Conservation (phyloP, 2,113 vertebrate genomes). For the Paracyprichromis sp. region DNA sequence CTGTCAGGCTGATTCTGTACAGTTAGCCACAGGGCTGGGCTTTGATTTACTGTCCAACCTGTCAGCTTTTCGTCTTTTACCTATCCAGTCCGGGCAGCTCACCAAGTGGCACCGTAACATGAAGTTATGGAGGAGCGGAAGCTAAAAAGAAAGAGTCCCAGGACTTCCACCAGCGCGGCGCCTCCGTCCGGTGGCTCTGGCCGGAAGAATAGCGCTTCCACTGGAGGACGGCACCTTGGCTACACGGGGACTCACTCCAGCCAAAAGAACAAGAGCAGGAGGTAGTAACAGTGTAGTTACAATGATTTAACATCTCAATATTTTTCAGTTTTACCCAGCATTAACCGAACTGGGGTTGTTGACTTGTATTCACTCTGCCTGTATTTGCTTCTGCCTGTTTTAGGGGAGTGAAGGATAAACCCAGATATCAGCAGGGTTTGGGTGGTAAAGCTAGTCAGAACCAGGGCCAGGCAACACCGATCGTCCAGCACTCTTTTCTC, state of each 20-base stretch:
- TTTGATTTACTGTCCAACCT: not conserved
- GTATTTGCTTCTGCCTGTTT: not conserved
- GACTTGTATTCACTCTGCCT: not conserved
- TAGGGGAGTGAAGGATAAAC: conserved; percentile 83
- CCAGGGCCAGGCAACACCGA: conserved; percentile 77
- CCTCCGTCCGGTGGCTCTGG: conserved; percentile 35
- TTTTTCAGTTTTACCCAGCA: not conserved
- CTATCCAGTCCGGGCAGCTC: not conserved
- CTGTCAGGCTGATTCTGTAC: not conserved
- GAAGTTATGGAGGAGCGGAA: conserved; percentile 88
- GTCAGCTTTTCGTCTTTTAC: not conserved
- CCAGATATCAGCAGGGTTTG: conserved; percentile 61
- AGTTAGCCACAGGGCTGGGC: not conserved
- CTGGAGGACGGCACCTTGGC: conserved; percentile 75
- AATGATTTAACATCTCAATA: not conserved
- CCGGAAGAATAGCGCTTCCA: conserved; percentile 44
- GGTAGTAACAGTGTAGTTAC: conserved; percentile 52
- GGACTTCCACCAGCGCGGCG: conserved; percentile 73
- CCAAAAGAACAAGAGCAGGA: conserved; percentile 82
- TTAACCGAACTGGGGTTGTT: not conserved
- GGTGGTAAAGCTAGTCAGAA: conserved; percentile 53
- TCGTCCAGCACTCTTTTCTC: conserved; percentile 92
- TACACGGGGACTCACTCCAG: conserved; percentile 73
- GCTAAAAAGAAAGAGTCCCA: conserved; percentile 86
- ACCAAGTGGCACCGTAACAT: conserved; percentile 7